Percentiles rank a stretch among this genome's conserved stretches.
These are phyloP conservation scores for Lypha dubia DNA, from an alignment of 2,888 invertebrate genomes.

Conservation along the genomic window DNA sequence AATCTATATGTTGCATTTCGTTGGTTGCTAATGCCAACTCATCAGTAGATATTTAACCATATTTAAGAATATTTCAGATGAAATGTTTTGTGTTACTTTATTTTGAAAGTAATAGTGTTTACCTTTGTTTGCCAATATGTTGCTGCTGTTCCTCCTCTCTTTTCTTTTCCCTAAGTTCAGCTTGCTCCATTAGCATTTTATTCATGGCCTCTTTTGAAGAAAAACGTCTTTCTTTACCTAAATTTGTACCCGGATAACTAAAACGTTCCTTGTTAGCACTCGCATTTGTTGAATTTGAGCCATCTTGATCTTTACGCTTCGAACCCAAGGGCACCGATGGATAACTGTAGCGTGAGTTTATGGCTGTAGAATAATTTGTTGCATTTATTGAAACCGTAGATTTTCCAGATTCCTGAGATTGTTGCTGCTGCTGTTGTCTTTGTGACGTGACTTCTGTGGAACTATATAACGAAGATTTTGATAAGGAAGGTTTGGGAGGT, in stretches of 20 bases:
- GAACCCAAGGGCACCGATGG: slow-evolving; percentile 82
- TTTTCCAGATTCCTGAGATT: slow-evolving; percentile 50
- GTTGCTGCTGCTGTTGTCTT: slow-evolving; percentile 55
- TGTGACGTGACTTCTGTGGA: slow-evolving; percentile 61
- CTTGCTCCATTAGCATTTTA: slow-evolving; percentile 65
- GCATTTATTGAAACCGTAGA: slow-evolving; percentile 63
- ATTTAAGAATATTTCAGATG: no score
- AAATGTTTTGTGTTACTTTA: no score
- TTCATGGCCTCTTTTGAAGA: slow-evolving; percentile 64
- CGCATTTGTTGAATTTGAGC: slow-evolving; percentile 52
- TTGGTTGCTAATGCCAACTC: no score
- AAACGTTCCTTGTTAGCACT: slow-evolving; percentile 81
- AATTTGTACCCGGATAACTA: slow-evolving; percentile 82
- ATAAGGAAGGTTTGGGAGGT: slow-evolving; percentile 80
- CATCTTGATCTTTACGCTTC: slow-evolving; percentile 81
- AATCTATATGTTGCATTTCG: no score
- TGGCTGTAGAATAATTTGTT: slow-evolving; percentile 58
- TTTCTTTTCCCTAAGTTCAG: slow-evolving; percentile 44
- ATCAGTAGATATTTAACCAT: no score
- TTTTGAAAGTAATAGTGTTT: no score
- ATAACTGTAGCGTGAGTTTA: slow-evolving; percentile 81
- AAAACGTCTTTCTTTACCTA: slow-evolving; percentile 67
- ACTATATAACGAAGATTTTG: slow-evolving; percentile 74
- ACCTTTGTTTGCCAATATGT: slow-evolving; percentile 59
- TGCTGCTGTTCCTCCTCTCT: slow-evolving; percentile 47